Conservation (phyloP, 2,113 vertebrate genomes). For the Raja brachyura region DNA sequence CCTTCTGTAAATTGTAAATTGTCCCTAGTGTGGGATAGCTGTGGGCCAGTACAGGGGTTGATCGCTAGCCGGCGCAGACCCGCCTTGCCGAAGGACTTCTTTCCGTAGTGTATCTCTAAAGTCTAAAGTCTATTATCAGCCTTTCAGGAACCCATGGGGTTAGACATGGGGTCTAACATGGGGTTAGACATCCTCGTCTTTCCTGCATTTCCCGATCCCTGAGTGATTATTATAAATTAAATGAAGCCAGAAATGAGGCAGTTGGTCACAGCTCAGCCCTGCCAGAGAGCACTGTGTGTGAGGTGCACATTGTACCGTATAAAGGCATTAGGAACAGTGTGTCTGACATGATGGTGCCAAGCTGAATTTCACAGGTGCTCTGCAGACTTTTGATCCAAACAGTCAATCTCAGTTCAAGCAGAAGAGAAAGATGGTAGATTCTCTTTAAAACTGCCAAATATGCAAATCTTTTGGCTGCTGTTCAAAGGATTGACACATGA, state of each 20-base stretch:
- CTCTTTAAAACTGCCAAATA: neutral
- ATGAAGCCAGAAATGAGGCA: neutral
- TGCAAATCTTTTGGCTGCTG: neutral
- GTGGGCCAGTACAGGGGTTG: too few species aligned
- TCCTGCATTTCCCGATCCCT: neutral
- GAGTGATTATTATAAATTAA: neutral
- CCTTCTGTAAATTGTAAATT: too few species aligned
- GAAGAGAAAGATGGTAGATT: neutral
- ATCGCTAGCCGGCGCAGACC: too few species aligned
- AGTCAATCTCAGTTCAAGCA: neutral
- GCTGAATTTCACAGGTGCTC: neutral
- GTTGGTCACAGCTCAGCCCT: neutral
- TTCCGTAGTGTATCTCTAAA: too few species aligned
- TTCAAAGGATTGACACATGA: neutral
- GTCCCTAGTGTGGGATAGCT: too few species aligned
- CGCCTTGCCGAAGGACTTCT: too few species aligned
- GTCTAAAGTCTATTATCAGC: too few species aligned
- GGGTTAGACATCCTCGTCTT: neutral
- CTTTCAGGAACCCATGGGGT: too few species aligned
- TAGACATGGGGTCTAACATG: neutral
- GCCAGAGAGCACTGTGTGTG: neutral
- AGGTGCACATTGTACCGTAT: neutral
- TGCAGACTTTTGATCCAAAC: neutral
- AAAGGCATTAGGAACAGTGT: neutral
- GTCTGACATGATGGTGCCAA: neutral